Conservation (phyloP, 2,888 invertebrate genomes). For the Synergus umbraculus region DNA sequence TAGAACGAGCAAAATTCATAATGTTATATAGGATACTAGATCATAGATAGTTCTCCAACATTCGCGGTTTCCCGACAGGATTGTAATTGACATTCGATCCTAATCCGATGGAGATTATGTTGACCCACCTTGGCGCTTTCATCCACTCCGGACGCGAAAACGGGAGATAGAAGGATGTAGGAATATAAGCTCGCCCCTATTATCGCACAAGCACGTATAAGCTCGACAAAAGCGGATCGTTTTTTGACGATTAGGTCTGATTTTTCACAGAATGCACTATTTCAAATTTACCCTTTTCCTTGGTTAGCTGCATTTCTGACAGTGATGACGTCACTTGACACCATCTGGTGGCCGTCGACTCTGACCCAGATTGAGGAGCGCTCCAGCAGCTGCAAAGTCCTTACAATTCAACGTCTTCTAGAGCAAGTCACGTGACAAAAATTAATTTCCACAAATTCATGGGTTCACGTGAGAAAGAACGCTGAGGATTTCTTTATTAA, state of each 20-base stretch:
- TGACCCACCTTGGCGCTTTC: conserved; percentile 8
- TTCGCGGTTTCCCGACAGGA: neutral
- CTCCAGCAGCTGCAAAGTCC: neutral
- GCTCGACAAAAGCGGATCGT: conserved; percentile 22
- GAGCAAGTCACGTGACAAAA: neutral
- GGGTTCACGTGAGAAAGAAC: neutral
- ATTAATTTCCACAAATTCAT: conserved; percentile 15
- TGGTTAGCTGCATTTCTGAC: conserved; percentile 1
- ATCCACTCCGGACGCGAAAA: neutral
- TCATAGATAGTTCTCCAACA: neutral
- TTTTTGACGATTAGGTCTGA: conserved; percentile 13
- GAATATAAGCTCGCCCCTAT: neutral
- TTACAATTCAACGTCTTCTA: conserved; percentile 20
- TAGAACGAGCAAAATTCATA: neutral
- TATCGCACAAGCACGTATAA: conserved; percentile 28
- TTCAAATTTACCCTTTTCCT: conserved; percentile 4
- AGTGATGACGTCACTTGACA: conserved; percentile 2
- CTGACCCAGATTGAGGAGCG: conserved; percentile 16
- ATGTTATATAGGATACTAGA: neutral
- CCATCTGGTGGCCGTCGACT: conserved; percentile 30
- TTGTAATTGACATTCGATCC: conserved; percentile 17
- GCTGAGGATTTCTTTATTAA: conserved; percentile 12
- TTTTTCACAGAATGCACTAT: conserved; percentile 6
- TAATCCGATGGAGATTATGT: neutral
- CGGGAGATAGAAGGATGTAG: neutral